These are phyloP conservation scores for Panagrolaimus sp. DNA, from an alignment of 1,140 invertebrate genomes.

Conservation along the genomic window DNA sequence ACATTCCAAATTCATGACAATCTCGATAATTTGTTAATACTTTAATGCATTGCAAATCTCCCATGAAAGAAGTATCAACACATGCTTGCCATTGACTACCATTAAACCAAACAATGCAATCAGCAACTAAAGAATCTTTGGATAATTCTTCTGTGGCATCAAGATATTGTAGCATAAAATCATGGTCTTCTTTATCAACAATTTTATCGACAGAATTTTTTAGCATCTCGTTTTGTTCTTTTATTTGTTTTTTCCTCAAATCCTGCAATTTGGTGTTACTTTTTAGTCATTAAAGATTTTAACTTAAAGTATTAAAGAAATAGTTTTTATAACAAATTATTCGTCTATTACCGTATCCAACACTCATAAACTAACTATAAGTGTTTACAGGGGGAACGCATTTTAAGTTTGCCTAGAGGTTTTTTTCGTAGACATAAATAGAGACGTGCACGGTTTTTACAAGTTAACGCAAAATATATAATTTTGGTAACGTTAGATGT, in stretches of 20 bases:
- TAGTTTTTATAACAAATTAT: no score
- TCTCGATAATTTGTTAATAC: slow-evolving; percentile 77
- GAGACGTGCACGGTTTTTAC: no score
- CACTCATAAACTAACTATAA: no score
- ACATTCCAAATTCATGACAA: slow-evolving; percentile 72
- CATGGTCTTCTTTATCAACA: slow-evolving; percentile 76
- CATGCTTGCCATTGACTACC: slow-evolving; percentile 68
- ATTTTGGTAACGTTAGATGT: no score
- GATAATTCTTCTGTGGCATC: slow-evolving; percentile 74
- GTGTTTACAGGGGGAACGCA: no score
- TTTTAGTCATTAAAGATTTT: no score
- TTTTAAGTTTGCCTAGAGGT: no score
- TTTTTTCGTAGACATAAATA: no score
- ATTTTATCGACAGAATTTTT: slow-evolving; percentile 59
- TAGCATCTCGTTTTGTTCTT: slow-evolving; percentile 62
- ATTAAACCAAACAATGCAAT: slow-evolving; percentile 86
- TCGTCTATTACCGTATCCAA: no score
- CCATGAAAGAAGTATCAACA: slow-evolving; percentile 78
- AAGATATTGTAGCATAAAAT: slow-evolving; percentile 76
- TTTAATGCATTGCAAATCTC: slow-evolving; percentile 71
- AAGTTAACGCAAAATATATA: no score
- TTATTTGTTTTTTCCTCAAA: slow-evolving; percentile 59
- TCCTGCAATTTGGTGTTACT: no score
- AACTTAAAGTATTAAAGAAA: no score
- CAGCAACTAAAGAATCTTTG: slow-evolving; percentile 80